Conservation (phyloP, 1,140 invertebrate genomes). For the Conopomorpha cramerella region DNA sequence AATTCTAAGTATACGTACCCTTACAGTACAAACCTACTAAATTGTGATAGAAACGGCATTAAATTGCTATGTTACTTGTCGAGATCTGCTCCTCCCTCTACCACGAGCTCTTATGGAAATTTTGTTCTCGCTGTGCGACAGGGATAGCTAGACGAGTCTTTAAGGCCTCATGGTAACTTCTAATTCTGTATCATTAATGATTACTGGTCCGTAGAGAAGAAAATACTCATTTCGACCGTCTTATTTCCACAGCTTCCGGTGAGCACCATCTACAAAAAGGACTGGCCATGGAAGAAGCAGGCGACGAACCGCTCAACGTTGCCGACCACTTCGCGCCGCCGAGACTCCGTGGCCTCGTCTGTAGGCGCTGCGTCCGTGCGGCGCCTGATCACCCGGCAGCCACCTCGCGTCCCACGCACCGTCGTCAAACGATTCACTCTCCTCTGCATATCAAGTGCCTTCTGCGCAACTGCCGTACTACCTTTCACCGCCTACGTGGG, state of each 20-base stretch:
- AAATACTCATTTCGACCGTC: too few species aligned
- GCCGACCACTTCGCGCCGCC: slow-evolving; percentile 40
- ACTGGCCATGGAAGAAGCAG: slow-evolving; percentile 45
- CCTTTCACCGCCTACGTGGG: slow-evolving; percentile 45
- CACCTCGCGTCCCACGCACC: slow-evolving; percentile 40
- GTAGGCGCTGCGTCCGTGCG: slow-evolving; percentile 71
- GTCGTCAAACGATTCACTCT: slow-evolving; percentile 59
- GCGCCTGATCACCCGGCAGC: slow-evolving; percentile 58
- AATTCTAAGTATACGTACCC: too few species aligned
- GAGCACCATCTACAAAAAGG: slow-evolving; percentile 41
- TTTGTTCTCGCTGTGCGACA: too few species aligned
- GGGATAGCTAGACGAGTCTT: too few species aligned
- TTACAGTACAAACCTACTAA: too few species aligned
- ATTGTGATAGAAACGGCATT: too few species aligned
- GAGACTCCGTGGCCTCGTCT: slow-evolving; percentile 69
- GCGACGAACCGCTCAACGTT: slow-evolving; percentile 17
- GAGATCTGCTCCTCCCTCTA: too few species aligned
- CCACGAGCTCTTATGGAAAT: too few species aligned
- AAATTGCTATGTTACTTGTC: too few species aligned
- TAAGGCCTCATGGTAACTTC: too few species aligned
- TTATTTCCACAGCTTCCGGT: slow-evolving; percentile 25
- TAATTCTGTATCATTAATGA: too few species aligned
- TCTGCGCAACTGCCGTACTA: slow-evolving; percentile 40
- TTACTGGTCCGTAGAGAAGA: too few species aligned
- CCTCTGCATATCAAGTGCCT: slow-evolving; percentile 50